Base-by-base conservation (phyloP, 1,140 invertebrate genomes). In the Alviniconcha marisindica region DNA sequence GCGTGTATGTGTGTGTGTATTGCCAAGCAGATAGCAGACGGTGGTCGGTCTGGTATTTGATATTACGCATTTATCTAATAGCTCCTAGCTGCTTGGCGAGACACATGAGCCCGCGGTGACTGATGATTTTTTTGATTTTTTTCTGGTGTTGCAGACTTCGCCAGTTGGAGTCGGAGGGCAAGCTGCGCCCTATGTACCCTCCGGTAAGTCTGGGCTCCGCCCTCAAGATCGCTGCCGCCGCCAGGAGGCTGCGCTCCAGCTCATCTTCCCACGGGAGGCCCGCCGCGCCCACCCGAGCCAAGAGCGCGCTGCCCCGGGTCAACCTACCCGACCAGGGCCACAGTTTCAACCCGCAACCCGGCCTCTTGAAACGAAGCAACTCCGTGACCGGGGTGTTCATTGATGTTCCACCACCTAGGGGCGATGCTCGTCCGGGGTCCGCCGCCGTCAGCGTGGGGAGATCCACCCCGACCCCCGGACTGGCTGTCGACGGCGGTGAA, bases 191-290 rank as follows among this genome's bases (percentile, higher is more conserved):
- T 1, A 56, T 81, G 10, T 79, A 80, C n/a, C 85, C 81, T 0
- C 77, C 85, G 0, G 85, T 89, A 15, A 89, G 87, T 74, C 76
- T 89, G 14, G 88, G 87, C 15, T 89, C 88, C 78, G 88, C 91
- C 14, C 66, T 90, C 63, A 92, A 92, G 83, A 91, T 92, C 36
- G 90, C 91, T 5, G 88, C 88, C 5, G 90, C 91, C 2, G 84
- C 89, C 24, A 83, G 86, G 33, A 81, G 90, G 73, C 82, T 91
- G 0, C 90, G 91, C 66, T 83, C 87, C 85, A n/a, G n/a, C 56
- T 40, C 78, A 73, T 74, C 82, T 21, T 63, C 66, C 5, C 80
- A 86, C 60, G 60, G 44, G 12, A 48, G 60, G 14, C 38, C 77
- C 1, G 76, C 66, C 36, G 69, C 83, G 66, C 31, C 60, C 28